Conservation (phyloP, 2,113 vertebrate genomes). For the Thamnaconus septentrionalis region DNA sequence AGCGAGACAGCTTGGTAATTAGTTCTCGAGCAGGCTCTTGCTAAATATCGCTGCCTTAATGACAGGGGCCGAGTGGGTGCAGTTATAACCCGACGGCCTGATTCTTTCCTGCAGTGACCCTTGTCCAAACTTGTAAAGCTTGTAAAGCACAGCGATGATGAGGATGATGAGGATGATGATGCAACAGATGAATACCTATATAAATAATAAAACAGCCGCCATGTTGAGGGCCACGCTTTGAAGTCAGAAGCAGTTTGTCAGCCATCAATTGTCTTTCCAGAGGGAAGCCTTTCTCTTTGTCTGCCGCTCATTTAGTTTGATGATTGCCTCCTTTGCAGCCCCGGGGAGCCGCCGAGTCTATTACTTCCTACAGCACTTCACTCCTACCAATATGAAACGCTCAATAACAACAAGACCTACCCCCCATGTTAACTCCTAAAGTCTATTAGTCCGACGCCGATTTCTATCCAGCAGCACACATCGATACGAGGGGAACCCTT, state of each 20-base stretch:
- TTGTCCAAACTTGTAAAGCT: conserved; percentile 54
- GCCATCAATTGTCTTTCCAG: conserved; percentile 63
- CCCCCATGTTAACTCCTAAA: conserved; percentile 64
- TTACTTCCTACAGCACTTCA: conserved; percentile 77
- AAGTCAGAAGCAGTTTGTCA: conserved; percentile 69
- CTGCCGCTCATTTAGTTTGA: conserved; percentile 71
- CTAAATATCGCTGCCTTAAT: conserved; percentile 67
- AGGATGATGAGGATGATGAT: conserved; percentile 5
- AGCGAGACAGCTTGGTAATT: conserved; percentile 69
- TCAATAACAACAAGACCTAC: conserved; percentile 72
- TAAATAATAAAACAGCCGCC: conserved; percentile 52
- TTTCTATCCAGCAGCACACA: conserved; percentile 51
- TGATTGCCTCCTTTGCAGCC: conserved; percentile 69
- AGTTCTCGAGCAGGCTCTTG: conserved; percentile 53
- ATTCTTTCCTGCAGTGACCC: conserved; percentile 43
- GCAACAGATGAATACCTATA: conserved; percentile 42
- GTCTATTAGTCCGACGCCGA: conserved; percentile 66
- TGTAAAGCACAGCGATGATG: not conserved
- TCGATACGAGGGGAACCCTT: conserved; percentile 55
- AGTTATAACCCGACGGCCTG: conserved; percentile 45
- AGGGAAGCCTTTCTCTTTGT: conserved; percentile 37
- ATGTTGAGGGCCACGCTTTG: conserved; percentile 62
- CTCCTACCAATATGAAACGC: conserved; percentile 74
- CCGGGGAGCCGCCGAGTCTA: conserved; percentile 73
- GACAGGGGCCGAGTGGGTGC: conserved; percentile 54